These are phyloP conservation scores for Silurus glanis DNA, from an alignment of 2,113 vertebrate species.

Conservation along the genomic window DNA sequence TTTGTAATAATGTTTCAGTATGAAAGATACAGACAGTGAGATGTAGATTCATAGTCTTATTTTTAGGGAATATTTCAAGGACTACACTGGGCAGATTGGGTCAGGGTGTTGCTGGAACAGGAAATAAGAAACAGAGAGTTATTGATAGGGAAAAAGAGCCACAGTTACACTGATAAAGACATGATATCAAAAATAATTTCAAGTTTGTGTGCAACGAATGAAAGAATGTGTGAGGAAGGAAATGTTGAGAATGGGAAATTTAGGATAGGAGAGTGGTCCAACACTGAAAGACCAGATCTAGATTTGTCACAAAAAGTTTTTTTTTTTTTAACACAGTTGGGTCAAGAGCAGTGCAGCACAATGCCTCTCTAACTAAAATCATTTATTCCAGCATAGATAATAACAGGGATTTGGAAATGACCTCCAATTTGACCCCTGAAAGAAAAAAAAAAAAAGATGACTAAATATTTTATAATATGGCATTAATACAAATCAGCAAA, in stretches of 20 bases:
- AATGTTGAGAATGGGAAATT: conserved; percentile 12
- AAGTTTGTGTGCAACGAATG: not conserved
- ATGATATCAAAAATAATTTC: not conserved
- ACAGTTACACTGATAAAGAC: not conserved
- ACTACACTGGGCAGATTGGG: not conserved
- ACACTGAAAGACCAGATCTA: conserved; percentile 34
- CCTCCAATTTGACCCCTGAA: conserved; percentile 67
- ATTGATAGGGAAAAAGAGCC: not conserved
- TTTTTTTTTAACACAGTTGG: conserved; percentile 61
- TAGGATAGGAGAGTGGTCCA: conserved; percentile 4
- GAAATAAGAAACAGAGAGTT: not conserved
- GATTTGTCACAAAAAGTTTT: conserved; percentile 60
- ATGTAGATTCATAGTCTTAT: not conserved
- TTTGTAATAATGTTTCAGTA: not conserved
- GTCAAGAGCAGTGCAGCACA: conserved; percentile 60
- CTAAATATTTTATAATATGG: conserved; percentile 69
- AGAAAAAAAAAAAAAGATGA: conserved; percentile 55
- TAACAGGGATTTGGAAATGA: conserved; percentile 58
- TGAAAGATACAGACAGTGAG: not conserved
- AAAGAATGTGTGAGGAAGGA: not conserved
- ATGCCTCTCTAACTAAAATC: conserved; percentile 47
- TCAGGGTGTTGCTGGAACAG: not conserved
- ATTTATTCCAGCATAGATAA: conserved; percentile 69
- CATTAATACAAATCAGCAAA: conserved; percentile 68
- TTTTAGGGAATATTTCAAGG: not conserved